Evolutionary conservation across 2,113 vertebrate species (phyloP).

Genomic region (Taxidea taxus): DNA sequence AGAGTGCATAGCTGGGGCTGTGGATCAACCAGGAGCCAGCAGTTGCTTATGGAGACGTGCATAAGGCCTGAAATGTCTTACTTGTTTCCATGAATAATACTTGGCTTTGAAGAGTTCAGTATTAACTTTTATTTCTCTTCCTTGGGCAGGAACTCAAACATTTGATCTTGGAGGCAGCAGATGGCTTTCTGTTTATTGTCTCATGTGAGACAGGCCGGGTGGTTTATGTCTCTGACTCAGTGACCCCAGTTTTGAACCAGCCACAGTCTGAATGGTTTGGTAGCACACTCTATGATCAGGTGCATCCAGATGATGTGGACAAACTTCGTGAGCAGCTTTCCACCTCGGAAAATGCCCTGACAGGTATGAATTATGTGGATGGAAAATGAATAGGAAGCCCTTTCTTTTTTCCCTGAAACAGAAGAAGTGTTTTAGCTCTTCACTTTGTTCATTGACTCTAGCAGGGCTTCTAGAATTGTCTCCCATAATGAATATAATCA

Average conservation of each 20-base stretch:
- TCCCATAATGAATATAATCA: not conserved
- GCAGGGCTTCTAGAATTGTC: not conserved
- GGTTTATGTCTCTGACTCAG: constrained; percentile 95
- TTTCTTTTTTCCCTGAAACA: not conserved
- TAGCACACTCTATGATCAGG: constrained; percentile 95
- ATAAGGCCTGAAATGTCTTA: not conserved
- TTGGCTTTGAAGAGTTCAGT: constrained; percentile 16
- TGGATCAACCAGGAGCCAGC: not conserved
- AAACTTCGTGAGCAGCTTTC: constrained; percentile 97
- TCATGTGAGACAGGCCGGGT: constrained; percentile 95
- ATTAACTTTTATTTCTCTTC: constrained; percentile 44
- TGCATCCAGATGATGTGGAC: constrained; percentile 95
- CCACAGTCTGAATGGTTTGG: constrained; percentile 95
- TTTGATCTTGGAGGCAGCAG: constrained; percentile 95
- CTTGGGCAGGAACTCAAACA: constrained; percentile 93
- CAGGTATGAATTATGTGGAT: constrained; percentile 79
- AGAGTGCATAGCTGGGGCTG: not conserved
- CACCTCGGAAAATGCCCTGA: constrained; percentile 92
- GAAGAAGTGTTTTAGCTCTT: constrained; percentile 24
- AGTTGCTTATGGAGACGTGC: not conserved
- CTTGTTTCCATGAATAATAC: not conserved
- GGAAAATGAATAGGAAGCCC: not conserved
- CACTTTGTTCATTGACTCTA: not conserved
- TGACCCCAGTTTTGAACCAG: constrained; percentile 96
- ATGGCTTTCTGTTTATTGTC: constrained; percentile 97